Conservation (phyloP, 1,140 invertebrate species). For the Steinernema khuongi region DNA sequence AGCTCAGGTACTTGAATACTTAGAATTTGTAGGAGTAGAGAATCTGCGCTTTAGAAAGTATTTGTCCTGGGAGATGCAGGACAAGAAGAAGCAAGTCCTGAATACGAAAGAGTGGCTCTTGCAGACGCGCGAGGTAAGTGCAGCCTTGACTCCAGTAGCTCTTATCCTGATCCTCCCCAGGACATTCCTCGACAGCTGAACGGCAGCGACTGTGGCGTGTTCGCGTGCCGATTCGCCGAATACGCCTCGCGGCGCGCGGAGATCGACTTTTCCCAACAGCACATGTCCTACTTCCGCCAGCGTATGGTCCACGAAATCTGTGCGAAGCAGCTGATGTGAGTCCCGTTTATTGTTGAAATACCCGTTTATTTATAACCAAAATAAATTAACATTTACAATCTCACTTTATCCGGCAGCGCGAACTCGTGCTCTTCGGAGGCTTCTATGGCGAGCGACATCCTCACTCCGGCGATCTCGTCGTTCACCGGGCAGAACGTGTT, state of each 20-base stretch:
- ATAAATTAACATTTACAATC: too few species aligned
- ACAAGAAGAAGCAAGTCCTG: constrained; percentile 74
- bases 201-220: constrained; percentile 93
- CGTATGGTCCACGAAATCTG: constrained; percentile 89
- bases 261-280: constrained; percentile 67
- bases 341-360: too few species aligned
- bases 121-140: constrained; percentile 10
- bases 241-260: constrained; percentile 72
- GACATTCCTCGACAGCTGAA: constrained; percentile 92
- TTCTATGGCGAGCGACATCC: too few species aligned
- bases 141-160: too few species aligned
- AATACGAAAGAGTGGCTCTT: constrained; percentile 70
- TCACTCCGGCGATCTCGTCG: constrained; percentile 3
- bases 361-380: too few species aligned
- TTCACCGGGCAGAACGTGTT: background rate
- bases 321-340: too few species aligned
- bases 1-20: too few species aligned
- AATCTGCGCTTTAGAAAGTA: constrained; percentile 69
- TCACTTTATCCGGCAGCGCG: too few species aligned
- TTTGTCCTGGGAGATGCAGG: constrained; percentile 74
- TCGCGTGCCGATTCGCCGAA: constrained; percentile 78
- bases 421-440: too few species aligned
- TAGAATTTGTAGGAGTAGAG: too few species aligned
- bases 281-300: constrained; percentile 86
- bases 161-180: constrained; percentile 57